Conservation (phyloP, 2,113 vertebrate species). For the Eulacestoma nigropectus region DNA sequence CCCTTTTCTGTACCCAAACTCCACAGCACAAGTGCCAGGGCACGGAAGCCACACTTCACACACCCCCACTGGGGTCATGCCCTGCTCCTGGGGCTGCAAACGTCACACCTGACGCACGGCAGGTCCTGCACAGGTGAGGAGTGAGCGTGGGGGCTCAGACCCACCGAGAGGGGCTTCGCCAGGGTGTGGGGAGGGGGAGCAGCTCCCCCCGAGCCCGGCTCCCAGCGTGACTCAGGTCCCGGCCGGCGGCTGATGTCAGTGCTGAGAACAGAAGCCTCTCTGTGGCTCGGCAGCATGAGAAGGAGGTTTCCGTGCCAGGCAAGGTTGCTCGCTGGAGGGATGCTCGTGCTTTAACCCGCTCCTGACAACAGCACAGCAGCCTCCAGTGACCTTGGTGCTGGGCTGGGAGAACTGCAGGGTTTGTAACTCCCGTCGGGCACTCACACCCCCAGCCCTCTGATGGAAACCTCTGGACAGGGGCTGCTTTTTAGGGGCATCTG, state of each 20-base stretch:
- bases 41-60: rapidly evolving
- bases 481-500: background rate
- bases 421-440: background rate
- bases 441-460: background rate
- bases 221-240: background rate
- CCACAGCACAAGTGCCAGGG: background rate
- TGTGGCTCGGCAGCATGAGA: background rate
- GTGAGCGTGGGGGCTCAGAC: rapidly evolving
- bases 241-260: background rate
- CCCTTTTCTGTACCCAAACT: background rate
- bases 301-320: conserved; percentile 1
- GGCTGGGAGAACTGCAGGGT: background rate
- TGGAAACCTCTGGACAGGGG: background rate
- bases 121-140: background rate
- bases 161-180: background rate
- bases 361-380: background rate
- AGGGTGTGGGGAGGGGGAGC: background rate
- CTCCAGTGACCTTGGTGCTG: background rate
- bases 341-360: background rate
- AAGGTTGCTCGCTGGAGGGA: background rate
- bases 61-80: rapidly evolving
- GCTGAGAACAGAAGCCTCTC: background rate
- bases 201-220: background rate
- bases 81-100: background rate
- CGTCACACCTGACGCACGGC: rapidly evolving